A percentile compares a stretch with the other conserved stretches of the same genome.
These are phyloP conservation scores for Calidris pygmaea DNA, from an alignment of 2,113 vertebrate genomes.

Conservation along the genomic window DNA sequence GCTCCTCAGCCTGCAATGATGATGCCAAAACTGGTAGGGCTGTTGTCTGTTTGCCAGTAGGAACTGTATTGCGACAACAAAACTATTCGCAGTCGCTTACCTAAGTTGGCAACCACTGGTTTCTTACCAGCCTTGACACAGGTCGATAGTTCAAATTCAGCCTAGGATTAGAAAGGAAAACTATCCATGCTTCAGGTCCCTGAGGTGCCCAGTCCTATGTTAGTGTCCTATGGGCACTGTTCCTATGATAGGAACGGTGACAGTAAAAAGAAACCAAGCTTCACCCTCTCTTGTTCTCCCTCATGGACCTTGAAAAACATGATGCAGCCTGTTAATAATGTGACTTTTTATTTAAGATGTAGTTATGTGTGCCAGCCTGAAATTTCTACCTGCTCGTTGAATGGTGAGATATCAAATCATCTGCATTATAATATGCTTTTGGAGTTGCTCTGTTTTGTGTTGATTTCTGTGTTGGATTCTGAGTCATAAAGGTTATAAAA, in stretches of 20 bases:
- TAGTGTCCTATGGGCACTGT: too few species aligned
- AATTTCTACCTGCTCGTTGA: background rate
- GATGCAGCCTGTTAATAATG: background rate
- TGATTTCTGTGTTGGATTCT: conserved; percentile 7
- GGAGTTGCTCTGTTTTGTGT: background rate
- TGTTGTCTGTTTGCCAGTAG: background rate
- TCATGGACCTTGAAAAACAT: background rate
- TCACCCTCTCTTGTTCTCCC: background rate
- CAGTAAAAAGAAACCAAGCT: background rate
- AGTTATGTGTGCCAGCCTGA: background rate
- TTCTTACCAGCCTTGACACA: background rate
- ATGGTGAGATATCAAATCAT: background rate
- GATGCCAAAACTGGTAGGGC: background rate
- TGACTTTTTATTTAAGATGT: background rate
- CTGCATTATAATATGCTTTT: background rate
- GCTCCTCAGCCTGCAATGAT: background rate
- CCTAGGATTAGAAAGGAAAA: background rate
- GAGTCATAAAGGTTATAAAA: conserved; percentile 41
- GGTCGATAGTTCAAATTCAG: background rate
- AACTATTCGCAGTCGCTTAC: background rate
- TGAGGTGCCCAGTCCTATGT: background rate
- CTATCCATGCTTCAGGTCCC: background rate
- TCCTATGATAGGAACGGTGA: background rate
- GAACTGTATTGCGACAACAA: background rate
- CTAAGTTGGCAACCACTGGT: background rate